phyloP scores from a whole-genome alignment of 2,113 vertebrate species.

The Felis catus region DNA sequence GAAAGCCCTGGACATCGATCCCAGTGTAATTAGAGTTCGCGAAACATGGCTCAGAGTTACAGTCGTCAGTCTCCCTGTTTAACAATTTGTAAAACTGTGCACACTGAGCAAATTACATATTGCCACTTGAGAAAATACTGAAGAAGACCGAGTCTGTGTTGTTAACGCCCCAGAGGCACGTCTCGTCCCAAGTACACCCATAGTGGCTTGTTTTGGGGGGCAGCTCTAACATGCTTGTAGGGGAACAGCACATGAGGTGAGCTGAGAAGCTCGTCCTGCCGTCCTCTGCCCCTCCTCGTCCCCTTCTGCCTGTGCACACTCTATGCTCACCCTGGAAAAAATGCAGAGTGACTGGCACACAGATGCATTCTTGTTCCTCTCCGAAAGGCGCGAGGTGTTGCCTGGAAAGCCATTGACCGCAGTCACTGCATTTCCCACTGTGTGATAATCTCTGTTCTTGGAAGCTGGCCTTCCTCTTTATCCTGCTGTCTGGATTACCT shows the following conservation, averaged over 20 bases:
- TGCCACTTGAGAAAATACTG: neutral
- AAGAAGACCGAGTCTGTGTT: neutral
- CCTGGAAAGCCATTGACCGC: neutral
- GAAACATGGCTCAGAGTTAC: neutral
- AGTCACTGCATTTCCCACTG: neutral
- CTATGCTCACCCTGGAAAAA: neutral
- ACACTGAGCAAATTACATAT: conserved; percentile 3
- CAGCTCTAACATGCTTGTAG: neutral
- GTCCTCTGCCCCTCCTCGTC: too few species aligned
- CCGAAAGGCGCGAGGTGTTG: neutral
- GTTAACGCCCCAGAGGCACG: neutral
- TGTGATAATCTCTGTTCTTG: neutral
- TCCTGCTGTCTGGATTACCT: neutral
- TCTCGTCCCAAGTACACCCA: neutral
- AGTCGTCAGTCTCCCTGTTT: neutral
- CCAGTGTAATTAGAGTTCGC: neutral
- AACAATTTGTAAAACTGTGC: neutral
- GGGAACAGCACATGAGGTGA: neutral
- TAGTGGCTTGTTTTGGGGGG: neutral
- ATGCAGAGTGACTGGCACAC: neutral
- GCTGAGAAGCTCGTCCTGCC: neutral
- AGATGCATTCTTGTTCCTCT: neutral
- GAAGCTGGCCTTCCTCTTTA: neutral
- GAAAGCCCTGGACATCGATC: neutral
- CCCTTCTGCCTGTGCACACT: neutral